Conservation (phyloP, 1,140 invertebrate genomes). For the Wiebesia pumilae region DNA sequence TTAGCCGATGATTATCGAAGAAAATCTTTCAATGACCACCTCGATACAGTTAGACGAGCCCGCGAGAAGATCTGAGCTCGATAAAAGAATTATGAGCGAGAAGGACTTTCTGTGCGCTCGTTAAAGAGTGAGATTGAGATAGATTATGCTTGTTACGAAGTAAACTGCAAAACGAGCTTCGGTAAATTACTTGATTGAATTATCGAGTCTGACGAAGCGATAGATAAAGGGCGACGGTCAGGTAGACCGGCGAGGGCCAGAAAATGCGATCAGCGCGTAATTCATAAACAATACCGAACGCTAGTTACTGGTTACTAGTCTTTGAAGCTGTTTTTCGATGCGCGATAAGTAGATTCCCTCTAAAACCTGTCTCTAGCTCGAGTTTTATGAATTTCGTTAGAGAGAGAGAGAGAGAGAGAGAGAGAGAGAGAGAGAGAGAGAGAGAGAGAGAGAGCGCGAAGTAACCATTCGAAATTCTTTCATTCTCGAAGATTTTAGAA, state of each 20-base stretch:
- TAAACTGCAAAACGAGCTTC: background rate
- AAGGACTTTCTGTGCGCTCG: background rate
- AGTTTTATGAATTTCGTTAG: no score
- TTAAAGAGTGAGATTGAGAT: background rate
- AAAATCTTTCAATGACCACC: no score
- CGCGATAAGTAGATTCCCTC: no score
- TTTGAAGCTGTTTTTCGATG: background rate
- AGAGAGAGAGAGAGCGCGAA: no score
- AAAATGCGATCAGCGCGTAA: background rate
- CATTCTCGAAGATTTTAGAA: no score
- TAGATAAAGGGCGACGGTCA: background rate
- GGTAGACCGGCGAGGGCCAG: background rate
- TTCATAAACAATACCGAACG: background rate
- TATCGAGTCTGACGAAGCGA: conserved; percentile 4
- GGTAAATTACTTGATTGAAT: conserved; percentile 37
- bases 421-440: no score
- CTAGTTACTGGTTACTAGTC: no score
- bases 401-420: no score
- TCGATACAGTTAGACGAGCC: background rate
- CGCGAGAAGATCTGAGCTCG: background rate
- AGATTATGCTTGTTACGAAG: background rate
- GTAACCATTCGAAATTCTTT: no score
- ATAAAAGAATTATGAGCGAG: conserved; percentile 7
- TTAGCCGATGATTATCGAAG: no score
- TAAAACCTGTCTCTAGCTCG: no score